These are phyloP conservation scores for Notarius quadriscutis DNA, from an alignment of 2,113 vertebrate genomes.

Conservation along the genomic window DNA sequence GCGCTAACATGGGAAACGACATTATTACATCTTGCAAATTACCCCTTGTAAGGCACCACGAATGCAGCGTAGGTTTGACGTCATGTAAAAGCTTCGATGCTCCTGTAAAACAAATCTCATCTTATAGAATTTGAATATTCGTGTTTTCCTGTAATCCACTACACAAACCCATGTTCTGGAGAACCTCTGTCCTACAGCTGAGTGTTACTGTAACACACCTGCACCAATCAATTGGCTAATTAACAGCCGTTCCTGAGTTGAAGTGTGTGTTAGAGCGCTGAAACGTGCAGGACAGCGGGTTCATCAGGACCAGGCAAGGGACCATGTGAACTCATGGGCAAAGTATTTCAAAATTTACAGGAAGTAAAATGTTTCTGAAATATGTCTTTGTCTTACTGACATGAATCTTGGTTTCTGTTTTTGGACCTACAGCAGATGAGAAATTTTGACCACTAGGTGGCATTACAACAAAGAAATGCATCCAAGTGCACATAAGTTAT, in stretches of 20 bases:
- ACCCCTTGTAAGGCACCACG: not conserved
- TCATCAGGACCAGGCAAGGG: not conserved
- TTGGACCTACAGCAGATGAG: not conserved
- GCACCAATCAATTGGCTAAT: not conserved
- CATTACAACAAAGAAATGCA: slow-evolving; percentile 9
- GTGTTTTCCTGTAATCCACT: not conserved
- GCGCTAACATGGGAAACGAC: not conserved
- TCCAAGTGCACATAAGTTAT: not conserved
- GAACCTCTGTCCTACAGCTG: not conserved
- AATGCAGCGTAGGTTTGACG: not conserved
- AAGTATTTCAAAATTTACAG: not conserved
- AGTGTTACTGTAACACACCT: not conserved
- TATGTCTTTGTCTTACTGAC: not conserved
- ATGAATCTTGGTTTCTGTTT: not conserved
- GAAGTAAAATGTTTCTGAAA: not conserved
- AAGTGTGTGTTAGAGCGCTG: not conserved
- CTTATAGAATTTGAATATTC: not conserved
- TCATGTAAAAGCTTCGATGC: not conserved
- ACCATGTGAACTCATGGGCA: not conserved
- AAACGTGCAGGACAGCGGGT: not conserved
- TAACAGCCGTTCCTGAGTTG: not conserved
- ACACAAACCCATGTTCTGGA: not conserved
- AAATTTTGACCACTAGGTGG: slow-evolving; percentile 9
- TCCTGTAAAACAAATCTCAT: not conserved
- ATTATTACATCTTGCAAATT: not conserved